Percentiles rank a stretch among this genome's conserved stretches.
Conservation (phyloP, 2,113 vertebrate genomes). For the Cynocephalus volans region DNA sequence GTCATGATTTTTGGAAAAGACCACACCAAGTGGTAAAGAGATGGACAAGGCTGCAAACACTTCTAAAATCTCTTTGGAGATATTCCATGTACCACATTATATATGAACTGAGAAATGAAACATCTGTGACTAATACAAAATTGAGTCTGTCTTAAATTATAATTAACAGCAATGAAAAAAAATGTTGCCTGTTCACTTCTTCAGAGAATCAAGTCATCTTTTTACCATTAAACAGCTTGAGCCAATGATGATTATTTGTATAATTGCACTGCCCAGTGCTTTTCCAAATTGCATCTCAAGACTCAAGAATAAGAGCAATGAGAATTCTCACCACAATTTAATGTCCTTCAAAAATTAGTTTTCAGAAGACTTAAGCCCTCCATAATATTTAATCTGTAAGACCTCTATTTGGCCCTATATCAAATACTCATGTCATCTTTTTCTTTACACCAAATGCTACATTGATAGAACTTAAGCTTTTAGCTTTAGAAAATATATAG, state of each 20-base stretch:
- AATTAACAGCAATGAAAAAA: constrained; percentile 87
- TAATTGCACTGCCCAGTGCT: constrained; percentile 58
- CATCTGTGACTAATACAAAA: constrained; percentile 88
- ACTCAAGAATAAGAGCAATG: constrained; percentile 71
- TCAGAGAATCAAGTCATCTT: constrained; percentile 84
- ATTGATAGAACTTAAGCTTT: constrained; percentile 69
- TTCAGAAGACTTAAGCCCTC: constrained; percentile 53
- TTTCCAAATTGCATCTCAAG: constrained; percentile 72
- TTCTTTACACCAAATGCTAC: constrained; percentile 67
- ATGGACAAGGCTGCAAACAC: constrained; percentile 87
- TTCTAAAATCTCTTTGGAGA: constrained; percentile 87
- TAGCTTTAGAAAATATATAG: constrained; percentile 75
- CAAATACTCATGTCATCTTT: constrained; percentile 76
- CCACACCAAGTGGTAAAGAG: constrained; percentile 86
- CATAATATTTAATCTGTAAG: constrained; percentile 73
- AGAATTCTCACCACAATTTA: constrained; percentile 68
- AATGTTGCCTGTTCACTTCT: constrained; percentile 85
- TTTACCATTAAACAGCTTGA: constrained; percentile 84
- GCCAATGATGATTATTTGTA: constrained; percentile 80
- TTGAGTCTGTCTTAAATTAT: constrained; percentile 88
- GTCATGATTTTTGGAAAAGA: constrained; percentile 88
- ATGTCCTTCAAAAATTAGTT: constrained; percentile 72
- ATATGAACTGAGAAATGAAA: constrained; percentile 88
- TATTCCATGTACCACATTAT: constrained; percentile 87
- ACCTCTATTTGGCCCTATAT: constrained; percentile 67